Base-by-base conservation (phyloP, 1,140 invertebrate species). In the Limonius californicus region DNA sequence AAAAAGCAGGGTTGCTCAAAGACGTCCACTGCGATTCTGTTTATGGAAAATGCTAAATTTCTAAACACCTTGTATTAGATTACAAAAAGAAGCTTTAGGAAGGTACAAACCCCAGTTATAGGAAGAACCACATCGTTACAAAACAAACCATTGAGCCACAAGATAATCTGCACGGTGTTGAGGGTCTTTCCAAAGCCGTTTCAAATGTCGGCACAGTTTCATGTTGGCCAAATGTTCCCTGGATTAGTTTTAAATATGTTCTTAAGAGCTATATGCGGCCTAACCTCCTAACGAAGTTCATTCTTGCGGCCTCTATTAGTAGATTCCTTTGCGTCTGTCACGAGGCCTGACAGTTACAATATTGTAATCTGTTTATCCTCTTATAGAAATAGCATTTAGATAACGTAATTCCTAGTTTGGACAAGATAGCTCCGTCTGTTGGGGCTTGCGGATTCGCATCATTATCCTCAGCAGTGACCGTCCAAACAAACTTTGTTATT, bases 361-460 rank as follows among this genome's bases (percentile, higher is more conserved):
- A 50, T 50, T 50, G 45, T 50, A 39, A 39, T 57, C 56, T 57
- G 30, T 42, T 42, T 50, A 50, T 50, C 45, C 45, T 50, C 45
- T 50, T 50, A 50, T 18, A 2, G 20, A n/a, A 50, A 50, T 50
- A 18, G 16, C n/a, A 50, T 50, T 50, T 50, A 45, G 43, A 45
- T 45, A n/a, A 18, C 43, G 43, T 45, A 7, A 32, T 11, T 4
- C 27, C 27, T 6, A 32, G 27, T 32, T 32, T 32, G 27, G 27
- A 32, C 27, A 32, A 32, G 27, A 32, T 32, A 32, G n/a, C n/a
- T n/a, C n/a, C n/a, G n/a, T n/a, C n/a, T n/a, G n/a, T n/a, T n/a
- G n/a, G n/a, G n/a, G n/a, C n/a, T n/a, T n/a, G n/a, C n/a, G n/a
- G n/a, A n/a, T n/a, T n/a, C n/a, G n/a, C n/a, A n/a, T n/a, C n/a